Evolutionary conservation across 2,888 invertebrate species (phyloP), one percentile per base, ranked within the genome.

Genomic region (Himalopsyche tibetana): DNA sequence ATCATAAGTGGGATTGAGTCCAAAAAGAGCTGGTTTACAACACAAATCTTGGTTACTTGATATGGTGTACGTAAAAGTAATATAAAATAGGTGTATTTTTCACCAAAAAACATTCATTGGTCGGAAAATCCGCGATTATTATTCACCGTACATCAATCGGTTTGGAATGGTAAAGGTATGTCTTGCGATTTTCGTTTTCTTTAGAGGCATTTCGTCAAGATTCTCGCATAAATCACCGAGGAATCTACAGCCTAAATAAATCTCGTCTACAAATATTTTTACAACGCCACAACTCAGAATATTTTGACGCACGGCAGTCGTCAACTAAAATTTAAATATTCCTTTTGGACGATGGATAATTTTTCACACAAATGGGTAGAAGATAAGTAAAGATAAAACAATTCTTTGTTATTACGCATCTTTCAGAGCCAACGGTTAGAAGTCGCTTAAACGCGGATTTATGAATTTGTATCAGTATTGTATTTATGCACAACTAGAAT

Each of bases 121-220:
- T 19, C 8, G 19, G 63, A 28, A 63, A 28, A 63, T 63, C 28
- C 12, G 6, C 28, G 63, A 28, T 63, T 63, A 63, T 63, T 63
- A 63, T 63, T 63, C 63, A 51, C 51, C 51, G 63, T 19, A 63
- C 63, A 63, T 63, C 19, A 63, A 63, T 63, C 63, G 63, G 19
- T 28, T 28, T 28, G 19, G 28, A 63, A 63, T 63, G 19, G 63
- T 63, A 19, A 28, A 63, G 63, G 63, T 28, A 19, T 63, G 19
- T 63, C 63, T 63, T 28, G 28, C 28, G 63, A 63, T 63, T 63
- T 63, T 19, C 63, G 19, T 63, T 63, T 63, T 63, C 63, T 63
- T 63, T 19, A 19, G 63, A 63, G 63, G 63, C 63, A 8, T n/a
- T 63, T 63, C 63, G 63, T 28, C 63, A 28, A 28, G 28, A 63